phyloP scores from a whole-genome alignment of 1,140 invertebrate genomes.

The Platyscapa corneri region DNA sequence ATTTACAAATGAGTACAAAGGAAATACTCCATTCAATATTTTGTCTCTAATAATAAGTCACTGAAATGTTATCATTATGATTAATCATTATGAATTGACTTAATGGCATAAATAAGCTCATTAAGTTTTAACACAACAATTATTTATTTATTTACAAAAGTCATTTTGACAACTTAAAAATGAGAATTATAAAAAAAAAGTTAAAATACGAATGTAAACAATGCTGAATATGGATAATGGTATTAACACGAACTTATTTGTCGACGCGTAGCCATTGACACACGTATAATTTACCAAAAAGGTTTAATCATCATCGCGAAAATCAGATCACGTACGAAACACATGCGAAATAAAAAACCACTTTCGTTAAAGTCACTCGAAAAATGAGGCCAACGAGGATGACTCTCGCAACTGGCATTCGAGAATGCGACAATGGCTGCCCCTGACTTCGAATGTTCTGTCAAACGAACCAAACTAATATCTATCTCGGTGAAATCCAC shows the following conservation, averaged over 20 bases:
- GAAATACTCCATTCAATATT: not conserved
- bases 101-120: not conserved
- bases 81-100: not conserved
- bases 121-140: not conserved
- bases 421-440: slow-evolving; percentile 57
- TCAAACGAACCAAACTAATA: not conserved
- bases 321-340: slow-evolving; percentile 25
- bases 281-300: not conserved
- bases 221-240: not conserved
- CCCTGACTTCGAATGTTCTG: not conserved
- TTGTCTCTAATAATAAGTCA: not conserved
- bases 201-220: not conserved
- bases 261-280: not conserved
- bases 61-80: not conserved
- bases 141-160: not conserved
- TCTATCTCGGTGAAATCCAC: not conserved
- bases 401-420: slow-evolving; percentile 13
- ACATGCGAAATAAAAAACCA: slow-evolving; percentile 6
- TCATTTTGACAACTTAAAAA: not conserved
- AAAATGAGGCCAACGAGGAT: slow-evolving; percentile 44
- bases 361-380: slow-evolving; percentile 10
- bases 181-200: not conserved
- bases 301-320: not conserved
- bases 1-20: not conserved
- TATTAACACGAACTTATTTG: not conserved